Percentiles rank a stretch among this genome's conserved stretches.
These are phyloP conservation scores for Tolmerus cingulatus DNA, from an alignment of 2,888 invertebrate species.

Conservation along the genomic window DNA sequence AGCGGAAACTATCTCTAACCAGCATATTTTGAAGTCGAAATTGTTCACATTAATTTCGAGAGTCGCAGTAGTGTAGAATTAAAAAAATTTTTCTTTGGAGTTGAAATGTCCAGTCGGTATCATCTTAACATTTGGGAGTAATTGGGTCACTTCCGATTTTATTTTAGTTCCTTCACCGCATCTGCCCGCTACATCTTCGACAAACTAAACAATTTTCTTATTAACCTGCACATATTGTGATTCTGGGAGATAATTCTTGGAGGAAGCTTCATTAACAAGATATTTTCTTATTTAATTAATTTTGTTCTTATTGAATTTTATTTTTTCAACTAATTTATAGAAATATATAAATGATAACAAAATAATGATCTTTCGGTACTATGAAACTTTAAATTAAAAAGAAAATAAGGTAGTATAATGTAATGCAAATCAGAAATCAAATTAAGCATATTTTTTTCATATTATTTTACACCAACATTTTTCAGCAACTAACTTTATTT, in stretches of 20 bases:
- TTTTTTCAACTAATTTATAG: not conserved
- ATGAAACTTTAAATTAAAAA: too few species aligned
- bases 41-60: conserved; percentile 55
- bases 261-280: conserved; percentile 63
- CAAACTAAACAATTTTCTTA: conserved; percentile 77
- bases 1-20: conserved; percentile 57
- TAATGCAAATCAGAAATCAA: too few species aligned
- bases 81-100: conserved; percentile 47
- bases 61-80: not conserved
- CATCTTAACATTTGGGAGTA: conserved; percentile 76
- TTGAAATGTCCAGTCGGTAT: conserved; percentile 58
- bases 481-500: too few species aligned
- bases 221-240: conserved; percentile 76
- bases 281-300: not conserved
- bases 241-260: conserved; percentile 77
- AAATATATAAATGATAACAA: not conserved
- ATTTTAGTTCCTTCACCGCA: conserved; percentile 82
- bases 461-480: too few species aligned
- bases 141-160: conserved; percentile 92
- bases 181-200: conserved; percentile 76
- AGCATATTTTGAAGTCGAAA: conserved; percentile 58
- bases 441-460: too few species aligned
- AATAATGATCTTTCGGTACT: too few species aligned
- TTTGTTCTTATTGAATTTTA: not conserved
- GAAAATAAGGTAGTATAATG: too few species aligned